Conservation (phyloP, 2,113 vertebrate species). For the Notothenia coriiceps region DNA sequence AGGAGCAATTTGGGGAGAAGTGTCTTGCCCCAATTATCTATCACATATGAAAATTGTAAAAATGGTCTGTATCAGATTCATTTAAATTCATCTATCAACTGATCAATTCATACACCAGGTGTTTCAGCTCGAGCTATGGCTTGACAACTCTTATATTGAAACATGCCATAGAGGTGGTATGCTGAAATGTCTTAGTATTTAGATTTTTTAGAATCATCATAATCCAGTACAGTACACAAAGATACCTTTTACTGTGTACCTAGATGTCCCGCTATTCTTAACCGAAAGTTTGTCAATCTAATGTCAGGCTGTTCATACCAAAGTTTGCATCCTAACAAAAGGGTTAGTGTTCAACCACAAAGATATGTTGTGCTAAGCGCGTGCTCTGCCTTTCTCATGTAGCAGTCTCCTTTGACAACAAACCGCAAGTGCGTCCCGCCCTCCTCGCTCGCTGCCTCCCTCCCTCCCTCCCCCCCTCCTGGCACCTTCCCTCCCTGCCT, state of each 20-base stretch:
- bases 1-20: no score
- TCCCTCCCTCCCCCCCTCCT: conserved; percentile 29
- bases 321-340: conserved; percentile 27
- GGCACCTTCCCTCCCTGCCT: conserved; percentile 63
- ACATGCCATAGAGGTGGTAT: neutral
- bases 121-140: neutral
- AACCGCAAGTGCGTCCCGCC: conserved; percentile 71
- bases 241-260: neutral
- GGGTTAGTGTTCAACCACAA: neutral
- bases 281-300: neutral
- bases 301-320: neutral
- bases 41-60: no score
- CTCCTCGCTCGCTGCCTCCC: conserved; percentile 54
- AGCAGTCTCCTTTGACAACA: conserved; percentile 65
- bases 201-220: neutral
- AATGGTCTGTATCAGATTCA: no score
- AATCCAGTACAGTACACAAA: neutral
- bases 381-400: conserved; percentile 41
- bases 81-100: no score
- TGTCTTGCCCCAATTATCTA: no score
- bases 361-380: conserved; percentile 7
- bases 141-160: neutral
- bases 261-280: neutral
- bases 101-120: neutral
- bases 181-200: neutral